Conservation (phyloP, 2,888 invertebrate species). For the Chaitophorus viminalis region DNA sequence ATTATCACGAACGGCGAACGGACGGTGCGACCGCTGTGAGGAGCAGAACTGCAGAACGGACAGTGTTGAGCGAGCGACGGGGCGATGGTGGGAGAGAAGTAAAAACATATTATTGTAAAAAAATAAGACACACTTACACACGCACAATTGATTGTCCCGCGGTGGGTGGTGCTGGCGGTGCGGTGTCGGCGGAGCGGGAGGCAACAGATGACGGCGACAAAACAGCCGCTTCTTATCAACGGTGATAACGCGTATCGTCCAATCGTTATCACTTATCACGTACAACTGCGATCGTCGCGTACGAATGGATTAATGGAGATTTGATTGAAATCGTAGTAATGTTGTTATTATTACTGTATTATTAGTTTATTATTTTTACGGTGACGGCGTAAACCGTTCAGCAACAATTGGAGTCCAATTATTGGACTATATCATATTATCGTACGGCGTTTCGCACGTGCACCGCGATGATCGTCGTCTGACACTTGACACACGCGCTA, state of each 20-base stretch:
- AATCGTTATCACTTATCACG: neutral
- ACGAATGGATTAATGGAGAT: too few relatives aligned
- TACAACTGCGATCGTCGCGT: too few relatives aligned
- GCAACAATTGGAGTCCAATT: too few relatives aligned
- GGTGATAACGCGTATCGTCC: neutral
- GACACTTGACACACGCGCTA: neutral
- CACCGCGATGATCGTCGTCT: neutral
- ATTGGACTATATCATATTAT: too few relatives aligned
- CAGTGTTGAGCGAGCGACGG: neutral
- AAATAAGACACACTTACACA: neutral
- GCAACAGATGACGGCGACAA: conserved; percentile 43
- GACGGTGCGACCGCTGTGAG: too few relatives aligned
- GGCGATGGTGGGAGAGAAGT: neutral
- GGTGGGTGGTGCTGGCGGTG: neutral
- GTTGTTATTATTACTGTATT: neutral
- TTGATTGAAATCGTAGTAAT: neutral
- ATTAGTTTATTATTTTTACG: neutral
- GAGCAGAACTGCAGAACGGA: neutral
- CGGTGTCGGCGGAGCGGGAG: neutral
- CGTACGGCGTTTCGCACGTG: neutral
- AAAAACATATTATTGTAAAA: neutral
- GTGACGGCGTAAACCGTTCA: neutral
- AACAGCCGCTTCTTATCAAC: conserved; percentile 10
- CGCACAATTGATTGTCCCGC: conserved; percentile 31
- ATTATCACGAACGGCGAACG: neutral